Evolutionary conservation across 2,113 vertebrate genomes (phyloP).

Genomic region (Clinocottus analis): DNA sequence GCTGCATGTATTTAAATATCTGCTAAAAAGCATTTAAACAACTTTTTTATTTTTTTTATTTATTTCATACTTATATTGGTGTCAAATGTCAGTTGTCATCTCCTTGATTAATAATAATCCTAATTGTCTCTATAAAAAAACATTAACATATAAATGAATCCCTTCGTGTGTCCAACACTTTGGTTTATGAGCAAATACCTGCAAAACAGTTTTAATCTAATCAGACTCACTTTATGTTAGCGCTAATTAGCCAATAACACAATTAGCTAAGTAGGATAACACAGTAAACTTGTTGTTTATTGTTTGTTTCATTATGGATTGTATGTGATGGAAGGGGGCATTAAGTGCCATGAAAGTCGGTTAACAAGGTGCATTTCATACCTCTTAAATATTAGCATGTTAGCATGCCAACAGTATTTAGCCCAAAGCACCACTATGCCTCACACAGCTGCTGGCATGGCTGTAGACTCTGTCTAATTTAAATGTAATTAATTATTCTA

Average conservation of each 20-base stretch:
- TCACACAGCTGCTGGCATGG: too few relatives aligned
- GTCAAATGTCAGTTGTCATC: too few relatives aligned
- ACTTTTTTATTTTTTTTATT: too few relatives aligned
- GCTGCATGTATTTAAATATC: not conserved
- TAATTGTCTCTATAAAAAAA: too few relatives aligned
- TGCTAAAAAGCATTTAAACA: not conserved
- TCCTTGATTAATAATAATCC: too few relatives aligned
- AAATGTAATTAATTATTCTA: not conserved
- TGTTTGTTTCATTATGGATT: not conserved
- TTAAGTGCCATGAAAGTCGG: not conserved
- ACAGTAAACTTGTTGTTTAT: not conserved
- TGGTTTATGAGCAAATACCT: too few relatives aligned
- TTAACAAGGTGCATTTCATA: not conserved
- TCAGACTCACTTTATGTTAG: too few relatives aligned
- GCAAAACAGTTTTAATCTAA: too few relatives aligned
- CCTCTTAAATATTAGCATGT: not conserved
- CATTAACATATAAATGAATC: too few relatives aligned
- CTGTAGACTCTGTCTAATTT: not conserved
- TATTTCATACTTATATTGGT: too few relatives aligned
- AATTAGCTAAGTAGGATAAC: not conserved
- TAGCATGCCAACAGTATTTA: not conserved
- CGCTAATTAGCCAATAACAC: too few relatives aligned
- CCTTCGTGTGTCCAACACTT: too few relatives aligned
- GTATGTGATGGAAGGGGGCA: not conserved
- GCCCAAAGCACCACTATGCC: not conserved